Conservation (phyloP, 2,888 invertebrate genomes). For the Pseudococcus jackbeardsleyi region DNA sequence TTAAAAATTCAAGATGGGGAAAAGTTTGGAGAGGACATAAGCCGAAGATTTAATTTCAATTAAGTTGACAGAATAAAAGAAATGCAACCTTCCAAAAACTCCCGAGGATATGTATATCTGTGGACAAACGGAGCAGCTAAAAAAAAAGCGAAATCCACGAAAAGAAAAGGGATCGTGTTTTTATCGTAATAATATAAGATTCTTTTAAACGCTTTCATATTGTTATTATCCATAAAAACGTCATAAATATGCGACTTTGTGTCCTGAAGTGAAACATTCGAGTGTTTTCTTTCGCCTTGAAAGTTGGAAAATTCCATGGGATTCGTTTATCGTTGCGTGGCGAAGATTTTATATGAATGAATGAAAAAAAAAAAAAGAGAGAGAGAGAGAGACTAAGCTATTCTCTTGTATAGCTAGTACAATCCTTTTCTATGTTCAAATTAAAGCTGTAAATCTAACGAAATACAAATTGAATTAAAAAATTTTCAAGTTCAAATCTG, state of each 20-base stretch:
- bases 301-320: not conserved
- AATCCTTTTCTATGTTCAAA: not conserved
- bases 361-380: not conserved
- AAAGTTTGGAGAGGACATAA: constrained; percentile 21
- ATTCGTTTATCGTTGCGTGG: not conserved
- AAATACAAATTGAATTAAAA: not conserved
- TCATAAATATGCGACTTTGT: constrained; percentile 23
- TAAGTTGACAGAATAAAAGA: constrained; percentile 24
- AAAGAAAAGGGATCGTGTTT: not conserved
- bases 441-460: not conserved
- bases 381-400: not conserved
- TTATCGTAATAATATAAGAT: constrained; percentile 3
- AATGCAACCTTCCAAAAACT: not conserved
- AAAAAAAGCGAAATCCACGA: not conserved
- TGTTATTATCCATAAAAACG: constrained; percentile 40
- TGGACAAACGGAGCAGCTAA: not conserved
- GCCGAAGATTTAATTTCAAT: constrained; percentile 40
- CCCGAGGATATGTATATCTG: not conserved
- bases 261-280: constrained; percentile 1
- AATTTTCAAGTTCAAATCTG: not conserved
- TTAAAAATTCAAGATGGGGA: not conserved
- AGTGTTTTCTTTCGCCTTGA: not conserved
- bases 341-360: not conserved
- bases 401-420: not conserved
- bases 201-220: constrained; percentile 17